Percentiles rank a stretch among this genome's conserved stretches.
Conservation (phyloP, 30 jellyfish, hydroid and myxozoan genomes). For the Aurelia coerulea region DNA sequence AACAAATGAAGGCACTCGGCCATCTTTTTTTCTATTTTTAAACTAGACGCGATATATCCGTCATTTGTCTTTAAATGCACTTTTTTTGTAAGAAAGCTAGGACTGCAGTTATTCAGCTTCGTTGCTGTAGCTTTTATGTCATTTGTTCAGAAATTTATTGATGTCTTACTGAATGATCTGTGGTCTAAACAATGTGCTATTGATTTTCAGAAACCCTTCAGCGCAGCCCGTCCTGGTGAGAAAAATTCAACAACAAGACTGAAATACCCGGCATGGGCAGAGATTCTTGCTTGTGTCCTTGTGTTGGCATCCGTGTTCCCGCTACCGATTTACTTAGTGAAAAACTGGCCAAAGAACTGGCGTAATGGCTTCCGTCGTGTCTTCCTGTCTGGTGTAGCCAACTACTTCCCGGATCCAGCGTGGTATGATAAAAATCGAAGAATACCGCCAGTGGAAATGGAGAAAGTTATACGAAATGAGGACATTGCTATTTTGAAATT, state of each 20-base stretch:
- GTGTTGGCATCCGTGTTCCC: conserved; percentile 94
- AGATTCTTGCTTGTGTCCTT: conserved; percentile 83
- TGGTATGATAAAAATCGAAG: conserved; percentile 76
- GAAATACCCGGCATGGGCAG: conserved; percentile 90
- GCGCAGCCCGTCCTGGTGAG: conserved; percentile 65
- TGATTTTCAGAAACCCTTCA: conserved; percentile 57
- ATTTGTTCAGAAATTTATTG: neutral
- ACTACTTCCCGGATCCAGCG: conserved; percentile 89
- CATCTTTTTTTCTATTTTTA: too few species aligned
- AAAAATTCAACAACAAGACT: conserved; percentile 63
- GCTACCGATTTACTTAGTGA: conserved; percentile 81
- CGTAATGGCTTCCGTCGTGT: conserved; percentile 62
- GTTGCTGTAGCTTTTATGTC: too few species aligned
- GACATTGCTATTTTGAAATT: conserved; percentile 66
- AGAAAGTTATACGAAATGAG: conserved; percentile 67
- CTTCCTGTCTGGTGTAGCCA: conserved; percentile 74
- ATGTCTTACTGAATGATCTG: neutral
- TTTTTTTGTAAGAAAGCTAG: too few species aligned
- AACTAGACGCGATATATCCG: too few species aligned
- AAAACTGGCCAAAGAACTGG: conserved; percentile 95
- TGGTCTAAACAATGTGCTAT: too few species aligned
- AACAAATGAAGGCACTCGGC: too few species aligned
- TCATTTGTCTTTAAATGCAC: too few species aligned
- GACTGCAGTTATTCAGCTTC: too few species aligned
- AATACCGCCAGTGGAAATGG: conserved; percentile 83